Evolutionary conservation across 2,888 invertebrate genomes (phyloP).

Genomic region (Temnothorax ravouxi): DNA sequence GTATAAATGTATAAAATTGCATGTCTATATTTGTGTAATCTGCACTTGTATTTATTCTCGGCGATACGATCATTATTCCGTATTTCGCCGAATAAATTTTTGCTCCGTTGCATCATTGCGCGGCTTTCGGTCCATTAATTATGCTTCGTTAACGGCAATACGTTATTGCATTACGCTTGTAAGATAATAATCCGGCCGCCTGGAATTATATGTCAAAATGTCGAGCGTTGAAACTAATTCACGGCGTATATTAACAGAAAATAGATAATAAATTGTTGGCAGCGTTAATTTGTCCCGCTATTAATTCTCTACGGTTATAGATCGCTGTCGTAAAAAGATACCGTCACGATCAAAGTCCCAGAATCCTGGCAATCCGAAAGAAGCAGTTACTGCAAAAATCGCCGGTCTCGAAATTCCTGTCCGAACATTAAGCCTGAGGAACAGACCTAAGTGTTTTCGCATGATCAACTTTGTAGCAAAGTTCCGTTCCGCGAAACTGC

Average conservation of each 20-base stretch:
- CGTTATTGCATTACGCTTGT: constrained; percentile 11
- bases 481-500: not conserved
- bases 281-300: not conserved
- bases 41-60: constrained; percentile 4
- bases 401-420: not conserved
- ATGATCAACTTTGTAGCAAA: not conserved
- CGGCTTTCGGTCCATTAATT: constrained; percentile 31
- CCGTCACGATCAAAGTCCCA: not conserved
- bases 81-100: constrained; percentile 15
- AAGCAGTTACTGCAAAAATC: not conserved
- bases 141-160: not conserved
- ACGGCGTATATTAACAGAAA: not conserved
- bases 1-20: no score
- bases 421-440: not conserved
- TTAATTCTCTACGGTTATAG: not conserved
- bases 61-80: constrained; percentile 20
- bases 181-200: constrained; percentile 22
- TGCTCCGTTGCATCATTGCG: not conserved
- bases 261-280: not conserved
- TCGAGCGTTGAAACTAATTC: constrained; percentile 10
- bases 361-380: not conserved
- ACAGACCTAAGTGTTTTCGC: not conserved
- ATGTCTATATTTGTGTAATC: no score
- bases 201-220: constrained; percentile 25
- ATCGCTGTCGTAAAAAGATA: not conserved